Evolutionary conservation across 1,140 invertebrate species (phyloP).

Genomic region (Drosophila sulfurigaster): DNA sequence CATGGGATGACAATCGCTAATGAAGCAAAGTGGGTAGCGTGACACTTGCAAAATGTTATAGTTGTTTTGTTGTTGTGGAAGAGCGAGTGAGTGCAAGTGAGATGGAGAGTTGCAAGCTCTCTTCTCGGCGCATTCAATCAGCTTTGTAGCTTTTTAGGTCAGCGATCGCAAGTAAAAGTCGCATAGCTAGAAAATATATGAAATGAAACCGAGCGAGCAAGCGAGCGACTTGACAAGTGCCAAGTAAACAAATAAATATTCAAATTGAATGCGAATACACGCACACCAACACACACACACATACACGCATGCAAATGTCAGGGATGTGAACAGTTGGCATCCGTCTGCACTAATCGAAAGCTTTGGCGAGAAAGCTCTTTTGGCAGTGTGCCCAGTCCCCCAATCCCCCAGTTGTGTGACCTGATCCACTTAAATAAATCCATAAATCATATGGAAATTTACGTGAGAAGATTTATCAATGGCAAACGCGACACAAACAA

Average conservation of each 20-base stretch:
- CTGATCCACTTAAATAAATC: conserved; percentile 72
- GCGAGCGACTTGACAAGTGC: conserved; percentile 26
- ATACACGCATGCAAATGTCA: conserved; percentile 21
- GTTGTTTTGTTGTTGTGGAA: conserved; percentile 20
- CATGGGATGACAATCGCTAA: conserved; percentile 37
- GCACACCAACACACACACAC: conserved; percentile 7
- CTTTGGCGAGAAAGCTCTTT: conserved; percentile 47
- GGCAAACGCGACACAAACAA: neutral
- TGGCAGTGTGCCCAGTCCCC: conserved; percentile 23
- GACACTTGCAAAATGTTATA: conserved; percentile 67
- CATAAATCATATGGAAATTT: conserved; percentile 82
- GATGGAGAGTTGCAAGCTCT: conserved; percentile 11
- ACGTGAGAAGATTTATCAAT: conserved; percentile 66
- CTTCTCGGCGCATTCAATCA: conserved; percentile 70
- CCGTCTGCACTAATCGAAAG: conserved; percentile 41
- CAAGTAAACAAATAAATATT: conserved; percentile 74
- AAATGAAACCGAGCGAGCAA: conserved; percentile 38
- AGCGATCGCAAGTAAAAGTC: conserved; percentile 76
- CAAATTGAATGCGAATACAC: conserved; percentile 63
- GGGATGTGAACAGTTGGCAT: conserved; percentile 46
- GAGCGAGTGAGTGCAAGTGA: neutral
- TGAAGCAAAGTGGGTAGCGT: conserved; percentile 54
- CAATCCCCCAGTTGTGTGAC: conserved; percentile 46
- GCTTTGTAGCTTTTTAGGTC: conserved; percentile 72
- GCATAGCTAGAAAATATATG: conserved; percentile 73